phyloP scores from a whole-genome alignment of 2,797 vertebrate genomes.

The Phataginus tricuspis region DNA sequence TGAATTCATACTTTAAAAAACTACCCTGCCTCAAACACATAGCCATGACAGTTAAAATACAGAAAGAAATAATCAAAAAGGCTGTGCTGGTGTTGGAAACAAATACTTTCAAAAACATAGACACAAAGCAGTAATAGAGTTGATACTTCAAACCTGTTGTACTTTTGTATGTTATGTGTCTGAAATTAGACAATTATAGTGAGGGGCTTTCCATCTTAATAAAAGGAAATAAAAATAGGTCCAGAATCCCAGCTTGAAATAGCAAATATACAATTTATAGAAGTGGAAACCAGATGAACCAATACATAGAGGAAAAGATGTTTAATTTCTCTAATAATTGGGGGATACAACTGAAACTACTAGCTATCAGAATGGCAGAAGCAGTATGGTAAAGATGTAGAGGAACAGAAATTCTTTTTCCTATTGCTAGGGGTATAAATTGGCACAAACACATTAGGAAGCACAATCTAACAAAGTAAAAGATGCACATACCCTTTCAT shows the following conservation, averaged over 20 bases:
- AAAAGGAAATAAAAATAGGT: conserved; percentile 25
- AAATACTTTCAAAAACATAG: not conserved
- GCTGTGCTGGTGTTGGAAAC: not conserved
- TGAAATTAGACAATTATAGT: not conserved
- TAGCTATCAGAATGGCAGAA: conserved; percentile 20
- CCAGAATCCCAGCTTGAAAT: not conserved
- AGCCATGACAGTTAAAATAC: not conserved
- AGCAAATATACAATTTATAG: not conserved
- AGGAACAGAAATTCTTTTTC: not conserved
- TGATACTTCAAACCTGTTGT: not conserved
- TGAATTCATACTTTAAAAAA: not conserved
- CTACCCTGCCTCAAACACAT: not conserved
- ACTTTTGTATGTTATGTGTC: not conserved
- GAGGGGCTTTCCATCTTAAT: not conserved
- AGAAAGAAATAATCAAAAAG: not conserved
- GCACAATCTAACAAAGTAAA: not conserved
- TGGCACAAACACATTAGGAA: not conserved
- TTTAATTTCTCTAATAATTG: not conserved
- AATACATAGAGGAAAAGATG: not conserved
- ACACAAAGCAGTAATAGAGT: not conserved
- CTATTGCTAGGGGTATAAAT: not conserved
- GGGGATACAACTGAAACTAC: not conserved
- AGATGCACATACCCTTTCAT: not conserved
- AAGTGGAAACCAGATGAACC: not conserved
- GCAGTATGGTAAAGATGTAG: not conserved